A percentile compares a stretch with the other conserved stretches of the same genome.
These are phyloP conservation scores for Tetranychus urticae DNA, from an alignment of 1,140 invertebrate genomes.

Conservation along the genomic window DNA sequence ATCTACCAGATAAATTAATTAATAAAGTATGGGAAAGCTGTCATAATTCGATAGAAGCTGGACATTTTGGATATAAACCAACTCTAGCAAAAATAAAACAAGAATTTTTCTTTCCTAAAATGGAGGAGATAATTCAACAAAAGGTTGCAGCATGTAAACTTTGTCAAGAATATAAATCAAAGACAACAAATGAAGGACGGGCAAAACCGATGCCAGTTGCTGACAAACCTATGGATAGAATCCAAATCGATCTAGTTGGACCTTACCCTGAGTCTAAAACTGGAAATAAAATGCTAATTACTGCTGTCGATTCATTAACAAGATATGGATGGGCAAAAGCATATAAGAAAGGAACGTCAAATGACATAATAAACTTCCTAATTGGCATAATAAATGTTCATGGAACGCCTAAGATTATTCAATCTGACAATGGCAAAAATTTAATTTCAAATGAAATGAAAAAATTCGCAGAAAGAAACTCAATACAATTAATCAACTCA, in stretches of 20 bases:
- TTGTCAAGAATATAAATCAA: not conserved
- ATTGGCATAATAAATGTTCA: not conserved
- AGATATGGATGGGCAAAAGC: too few species aligned
- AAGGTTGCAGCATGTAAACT: not conserved
- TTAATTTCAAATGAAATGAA: not conserved
- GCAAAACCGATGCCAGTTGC: too few species aligned
- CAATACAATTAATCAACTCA: not conserved
- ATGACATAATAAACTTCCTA: too few species aligned
- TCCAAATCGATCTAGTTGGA: too few species aligned
- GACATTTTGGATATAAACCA: not conserved
- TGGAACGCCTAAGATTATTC: not conserved
- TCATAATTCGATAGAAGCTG: not conserved
- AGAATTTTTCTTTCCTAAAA: not conserved
- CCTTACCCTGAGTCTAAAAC: too few species aligned
- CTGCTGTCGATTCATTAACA: too few species aligned
- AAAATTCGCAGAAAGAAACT: not conserved
- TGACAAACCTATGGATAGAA: too few species aligned
- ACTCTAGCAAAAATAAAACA: not conserved
- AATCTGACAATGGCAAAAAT: not conserved
- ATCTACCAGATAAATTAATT: not conserved
- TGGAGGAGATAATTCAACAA: not conserved
- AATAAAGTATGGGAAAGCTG: not conserved
- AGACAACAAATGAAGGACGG: not conserved
- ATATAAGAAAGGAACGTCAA: too few species aligned
- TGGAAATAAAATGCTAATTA: too few species aligned